Evolutionary conservation across 1,140 invertebrate genomes (phyloP), one percentile per base, ranked within the genome.

Genomic region (Telenomus remus): DNA sequence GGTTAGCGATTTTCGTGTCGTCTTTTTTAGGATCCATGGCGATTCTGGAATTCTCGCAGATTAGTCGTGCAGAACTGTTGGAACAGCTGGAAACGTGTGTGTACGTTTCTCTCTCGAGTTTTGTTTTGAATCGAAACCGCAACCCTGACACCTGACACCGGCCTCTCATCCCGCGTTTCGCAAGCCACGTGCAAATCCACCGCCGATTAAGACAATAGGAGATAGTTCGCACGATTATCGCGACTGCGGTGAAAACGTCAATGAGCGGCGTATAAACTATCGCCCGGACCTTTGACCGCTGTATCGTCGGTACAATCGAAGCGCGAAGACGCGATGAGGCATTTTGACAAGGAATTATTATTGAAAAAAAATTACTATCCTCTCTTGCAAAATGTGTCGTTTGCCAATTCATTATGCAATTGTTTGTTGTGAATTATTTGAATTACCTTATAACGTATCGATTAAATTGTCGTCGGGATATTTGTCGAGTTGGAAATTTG

Each of bases 111-210:
- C 69, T 34, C 39, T 13, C 55, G 68, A 61, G 72, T 65, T 75
- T 76, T 80, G 77, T 80, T 82, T 81, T 82, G 83, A 81, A 85
- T 83, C 82, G 76, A 81, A 84, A 84, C 82, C 19, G 19, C 81
- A 85, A 81, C 84, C 84, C 79, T 85, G 84, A 85, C 84, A 85
- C 82, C 84, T 85, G 84, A 85, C 84, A 85, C 83, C 33, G 51
- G 49, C 19, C n/a, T 68, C 56, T 59, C 66, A 49, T 54, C 39
- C 37, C 66, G 55, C 60, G 46, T 66, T 56, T 11, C 65, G 27
- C 60, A 33, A 34, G 15, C 37, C 15, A 53, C 35, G 57, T 16
- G 46, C 47, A 53, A 49, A 64, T 49, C 34, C 57, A 9, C 13
- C 34, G 60, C 16, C 44, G 75, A 78, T 81, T 78, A 70, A 83